Evolutionary conservation across 2,113 vertebrate species (phyloP).

Genomic region (Lophochroa leadbeateri): DNA sequence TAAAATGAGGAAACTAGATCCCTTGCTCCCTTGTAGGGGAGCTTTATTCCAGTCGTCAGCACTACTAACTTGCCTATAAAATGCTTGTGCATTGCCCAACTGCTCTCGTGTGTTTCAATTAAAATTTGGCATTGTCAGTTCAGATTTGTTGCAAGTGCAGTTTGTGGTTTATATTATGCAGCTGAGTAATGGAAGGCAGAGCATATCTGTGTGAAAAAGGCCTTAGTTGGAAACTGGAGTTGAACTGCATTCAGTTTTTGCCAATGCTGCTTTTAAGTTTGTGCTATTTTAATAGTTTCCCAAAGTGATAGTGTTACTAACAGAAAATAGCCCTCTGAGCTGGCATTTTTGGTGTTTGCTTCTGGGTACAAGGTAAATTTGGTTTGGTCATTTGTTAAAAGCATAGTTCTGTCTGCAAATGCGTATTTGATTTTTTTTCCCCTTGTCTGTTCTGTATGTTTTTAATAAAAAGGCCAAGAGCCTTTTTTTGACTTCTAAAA

Average conservation of each 20-base stretch:
- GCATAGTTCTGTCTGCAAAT: not conserved
- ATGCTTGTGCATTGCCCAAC: not conserved
- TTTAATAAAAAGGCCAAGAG: not conserved
- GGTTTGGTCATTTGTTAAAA: conserved; percentile 22
- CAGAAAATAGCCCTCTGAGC: not conserved
- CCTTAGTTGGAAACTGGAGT: not conserved
- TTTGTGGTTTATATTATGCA: conserved; percentile 4
- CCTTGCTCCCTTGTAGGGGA: not conserved
- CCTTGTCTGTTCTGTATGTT: not conserved
- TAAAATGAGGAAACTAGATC: not conserved
- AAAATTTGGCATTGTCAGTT: conserved; percentile 9
- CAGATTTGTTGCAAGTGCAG: not conserved
- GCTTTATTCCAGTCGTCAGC: not conserved
- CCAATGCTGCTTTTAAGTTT: not conserved
- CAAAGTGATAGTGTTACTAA: not conserved
- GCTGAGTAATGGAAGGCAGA: not conserved
- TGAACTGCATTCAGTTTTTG: not conserved
- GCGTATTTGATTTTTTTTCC: not conserved
- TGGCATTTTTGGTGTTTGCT: conserved; percentile 6
- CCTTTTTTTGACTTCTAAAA: conserved; percentile 1
- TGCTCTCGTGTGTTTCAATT: not conserved
- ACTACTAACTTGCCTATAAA: not conserved
- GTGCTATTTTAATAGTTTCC: conserved; percentile 11
- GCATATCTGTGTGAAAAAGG: not conserved
- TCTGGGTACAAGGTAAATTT: conserved; percentile 19